phyloP scores from a whole-genome alignment of 2,113 vertebrate species.

The Dinomys branickii region DNA sequence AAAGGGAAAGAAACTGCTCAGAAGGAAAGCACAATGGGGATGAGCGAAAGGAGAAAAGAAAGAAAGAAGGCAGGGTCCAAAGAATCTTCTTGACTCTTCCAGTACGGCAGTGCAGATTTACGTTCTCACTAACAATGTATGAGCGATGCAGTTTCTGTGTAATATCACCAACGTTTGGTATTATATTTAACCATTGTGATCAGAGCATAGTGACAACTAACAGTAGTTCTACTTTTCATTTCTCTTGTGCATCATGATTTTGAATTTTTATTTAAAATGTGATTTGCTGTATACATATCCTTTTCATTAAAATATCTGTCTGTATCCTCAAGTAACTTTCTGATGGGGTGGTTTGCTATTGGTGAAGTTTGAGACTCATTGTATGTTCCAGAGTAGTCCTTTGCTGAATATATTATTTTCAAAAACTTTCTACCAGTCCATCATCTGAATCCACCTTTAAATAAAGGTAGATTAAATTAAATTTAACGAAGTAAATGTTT shows the following conservation, averaged over 20 bases:
- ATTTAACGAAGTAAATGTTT: neutral
- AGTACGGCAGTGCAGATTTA: neutral
- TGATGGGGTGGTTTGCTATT: neutral
- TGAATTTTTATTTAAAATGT: neutral
- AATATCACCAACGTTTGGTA: neutral
- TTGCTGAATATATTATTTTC: neutral
- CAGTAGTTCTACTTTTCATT: neutral
- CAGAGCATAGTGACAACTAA: neutral
- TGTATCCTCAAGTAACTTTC: neutral
- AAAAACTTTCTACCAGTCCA: neutral
- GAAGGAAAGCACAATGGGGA: too few relatives aligned
- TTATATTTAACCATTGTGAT: neutral
- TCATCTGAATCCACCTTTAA: neutral
- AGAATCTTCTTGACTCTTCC: neutral
- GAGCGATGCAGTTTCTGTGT: neutral
- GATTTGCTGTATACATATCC: neutral
- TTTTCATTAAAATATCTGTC: neutral
- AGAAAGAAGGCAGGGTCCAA: neutral
- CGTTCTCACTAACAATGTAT: neutral
- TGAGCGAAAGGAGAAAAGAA: too few relatives aligned
- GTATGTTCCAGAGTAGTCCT: neutral
- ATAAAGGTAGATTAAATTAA: too few relatives aligned
- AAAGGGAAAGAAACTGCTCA: too few relatives aligned
- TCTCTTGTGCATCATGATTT: neutral
- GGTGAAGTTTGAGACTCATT: neutral